Conservation (phyloP, 2,888 invertebrate species). For the Galerucella pusilla region DNA sequence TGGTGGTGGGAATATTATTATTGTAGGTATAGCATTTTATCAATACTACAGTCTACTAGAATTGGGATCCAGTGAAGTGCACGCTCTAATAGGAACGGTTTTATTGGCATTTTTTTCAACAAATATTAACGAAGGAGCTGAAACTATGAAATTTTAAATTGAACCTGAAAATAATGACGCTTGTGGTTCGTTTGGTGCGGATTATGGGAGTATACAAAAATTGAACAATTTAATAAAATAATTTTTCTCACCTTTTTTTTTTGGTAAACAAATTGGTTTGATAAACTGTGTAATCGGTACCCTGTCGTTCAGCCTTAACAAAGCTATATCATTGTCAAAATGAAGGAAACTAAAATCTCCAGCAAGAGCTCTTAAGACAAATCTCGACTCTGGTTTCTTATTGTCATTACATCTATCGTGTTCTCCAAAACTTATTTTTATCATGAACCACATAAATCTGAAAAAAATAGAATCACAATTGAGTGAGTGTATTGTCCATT, state of each 20-base stretch:
- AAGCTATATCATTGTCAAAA: constrained; percentile 89
- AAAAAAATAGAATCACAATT: no score
- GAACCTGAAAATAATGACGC: no score
- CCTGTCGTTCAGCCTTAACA: constrained; percentile 82
- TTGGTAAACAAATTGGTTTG: constrained; percentile 86
- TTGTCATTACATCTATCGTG: constrained; percentile 85
- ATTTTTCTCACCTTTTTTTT: constrained; percentile 67
- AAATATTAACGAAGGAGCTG: no score
- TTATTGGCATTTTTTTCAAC: no score
- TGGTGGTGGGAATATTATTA: no score
- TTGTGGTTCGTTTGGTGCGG: no score
- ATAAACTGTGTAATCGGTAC: constrained; percentile 83
- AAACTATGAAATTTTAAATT: no score
- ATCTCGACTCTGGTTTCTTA: constrained; percentile 79
- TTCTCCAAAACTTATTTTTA: constrained; percentile 88
- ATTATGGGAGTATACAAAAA: neutral
- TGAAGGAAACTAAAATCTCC: constrained; percentile 87
- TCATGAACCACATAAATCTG: constrained; percentile 94
- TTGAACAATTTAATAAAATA: neutral
- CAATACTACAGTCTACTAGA: no score
- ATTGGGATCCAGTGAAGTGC: no score
- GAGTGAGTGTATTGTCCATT: no score
- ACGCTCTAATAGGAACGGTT: no score
- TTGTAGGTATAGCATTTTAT: no score
- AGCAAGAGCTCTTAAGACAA: constrained; percentile 79